A percentile compares a stretch with the other conserved stretches of the same genome.
Conservation (phyloP, 2,888 invertebrate genomes). For the Orthosia gracilis region DNA sequence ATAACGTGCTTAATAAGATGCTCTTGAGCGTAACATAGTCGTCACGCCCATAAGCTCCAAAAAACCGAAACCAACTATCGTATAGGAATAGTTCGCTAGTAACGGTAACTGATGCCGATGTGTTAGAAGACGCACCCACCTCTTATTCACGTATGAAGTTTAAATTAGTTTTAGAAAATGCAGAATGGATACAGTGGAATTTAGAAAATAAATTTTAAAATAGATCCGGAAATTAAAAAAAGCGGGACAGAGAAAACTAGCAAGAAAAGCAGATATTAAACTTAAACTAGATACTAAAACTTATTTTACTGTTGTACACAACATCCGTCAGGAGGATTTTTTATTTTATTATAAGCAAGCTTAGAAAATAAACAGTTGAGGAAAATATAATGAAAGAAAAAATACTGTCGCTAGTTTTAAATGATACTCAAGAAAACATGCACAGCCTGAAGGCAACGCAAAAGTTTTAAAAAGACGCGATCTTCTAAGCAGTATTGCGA, state of each 20-base stretch:
- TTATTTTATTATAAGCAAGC: too few relatives aligned
- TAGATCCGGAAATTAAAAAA: too few relatives aligned
- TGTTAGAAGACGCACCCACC: conserved; percentile 54
- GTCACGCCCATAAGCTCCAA: conserved; percentile 54
- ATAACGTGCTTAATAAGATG: conserved; percentile 39
- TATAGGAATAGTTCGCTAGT: conserved; percentile 29
- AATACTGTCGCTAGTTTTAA: background rate
- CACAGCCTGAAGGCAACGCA: background rate
- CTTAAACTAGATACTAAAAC: too few relatives aligned
- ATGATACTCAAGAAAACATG: background rate
- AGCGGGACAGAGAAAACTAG: too few relatives aligned
- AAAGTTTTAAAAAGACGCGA: background rate
- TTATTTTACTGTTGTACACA: too few relatives aligned
- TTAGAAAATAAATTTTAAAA: background rate
- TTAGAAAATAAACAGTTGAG: too few relatives aligned
- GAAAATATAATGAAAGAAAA: too few relatives aligned
- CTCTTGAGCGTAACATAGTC: conserved; percentile 42
- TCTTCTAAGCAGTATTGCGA: background rate
- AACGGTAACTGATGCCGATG: conserved; percentile 49
- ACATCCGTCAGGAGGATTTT: too few relatives aligned
- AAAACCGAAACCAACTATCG: conserved; percentile 30
- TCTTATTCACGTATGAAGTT: conserved; percentile 36
- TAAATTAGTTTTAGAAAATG: conserved; percentile 27
- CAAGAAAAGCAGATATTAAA: too few relatives aligned
- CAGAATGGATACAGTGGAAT: too few relatives aligned